Evolutionary conservation across 2,888 invertebrate species (phyloP), one percentile per base, ranked within the genome.

Genomic region (Watsonalla cultraria): DNA sequence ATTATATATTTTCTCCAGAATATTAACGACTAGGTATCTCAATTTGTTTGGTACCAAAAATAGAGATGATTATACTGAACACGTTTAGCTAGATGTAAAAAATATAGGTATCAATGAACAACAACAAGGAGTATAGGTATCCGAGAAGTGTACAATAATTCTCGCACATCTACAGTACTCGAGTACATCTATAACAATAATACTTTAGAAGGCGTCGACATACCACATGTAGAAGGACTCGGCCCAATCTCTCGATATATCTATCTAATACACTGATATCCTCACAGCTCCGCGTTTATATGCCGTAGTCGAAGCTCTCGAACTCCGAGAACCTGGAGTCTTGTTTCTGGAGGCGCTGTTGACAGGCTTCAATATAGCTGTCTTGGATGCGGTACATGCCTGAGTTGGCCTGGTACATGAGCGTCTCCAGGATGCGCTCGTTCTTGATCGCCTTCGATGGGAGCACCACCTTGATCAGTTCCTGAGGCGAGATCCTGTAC

Each of bases 311-410:
- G 80, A 96, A 95, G 69, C 94, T 94, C 80, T 94, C 95, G 90
- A 94, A 94, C 84, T 96, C 96, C 61, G 95, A 95, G 82, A 94
- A 95, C 69, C 95, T 93, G 57, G 97, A 97, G 86, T 97, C 97
- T 84, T 97, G 97, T 84, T 96, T 96, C 84, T 96, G 95, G 72
- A 97, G 92, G 70, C 95, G 93, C 80, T 95, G 95, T 73, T 96
- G 95, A 81, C 96, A 97, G 67, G 96, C 97, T 83, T 96, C 96
- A 72, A 98, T 89, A 76, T 96, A 96, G 66, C 94, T 94, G 82
- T 97, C 97, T 78, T 97, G 96, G 79, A 97, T 96, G 57, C 97
- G 93, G 87, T 97, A 98, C 93, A 97, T 97, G 47, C 98, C 98
- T 2, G 96, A 94, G 84, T 97, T 97, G 52, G 97, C 97, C 87